Evolutionary conservation across 1,140 invertebrate species (phyloP), one percentile per base, ranked within the genome.

Genomic region (Leucophenga varia): DNA sequence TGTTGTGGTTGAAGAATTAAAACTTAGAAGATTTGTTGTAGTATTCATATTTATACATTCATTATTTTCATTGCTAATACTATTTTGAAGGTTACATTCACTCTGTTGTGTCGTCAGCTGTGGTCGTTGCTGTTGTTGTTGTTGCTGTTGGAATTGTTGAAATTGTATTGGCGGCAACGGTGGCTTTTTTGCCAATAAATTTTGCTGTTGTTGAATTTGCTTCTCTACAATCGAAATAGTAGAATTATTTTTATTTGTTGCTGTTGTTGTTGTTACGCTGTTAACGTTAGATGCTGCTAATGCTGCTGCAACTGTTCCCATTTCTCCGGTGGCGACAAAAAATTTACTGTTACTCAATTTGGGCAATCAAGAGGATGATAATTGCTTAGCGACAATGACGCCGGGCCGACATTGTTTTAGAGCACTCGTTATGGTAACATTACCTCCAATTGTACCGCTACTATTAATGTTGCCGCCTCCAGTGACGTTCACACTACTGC

Each of bases 361-460:
- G 49, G 61, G 57, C 55, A 74, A 75, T 75, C 73, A 75, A 56
- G 73, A 75, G 36, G 67, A 72, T 56, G 70, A 70, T 54, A 72
- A 40, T 55, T 87, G 86, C 72, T 91, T 91, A 37, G 89, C 90
- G 42, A 93, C 89, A 55, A 92, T 92, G 16, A 92, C 90, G 45
- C 89, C 89, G 8, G 89, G 89, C 57, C 89, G 82, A 53, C 87
- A 85, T 57, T 90, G 88, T 55, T 85, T 74, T 6, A 72, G 48
- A 1, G 79, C 49, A 74, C 79, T 51, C 76, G 79, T 64, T 36
- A 74, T 69, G 43, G 72, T 72, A 16, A 74, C 44, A n/a, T 57
- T 43, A 48, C 54, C 43, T 28, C 41, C 50, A 42, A 52, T 35
- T 42, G 25, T 48, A 45, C 44, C 53, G 55, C 22, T 43, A 50